phyloP scores from a whole-genome alignment of 2,888 invertebrate genomes.

The Pyrrhosoma nymphula region DNA sequence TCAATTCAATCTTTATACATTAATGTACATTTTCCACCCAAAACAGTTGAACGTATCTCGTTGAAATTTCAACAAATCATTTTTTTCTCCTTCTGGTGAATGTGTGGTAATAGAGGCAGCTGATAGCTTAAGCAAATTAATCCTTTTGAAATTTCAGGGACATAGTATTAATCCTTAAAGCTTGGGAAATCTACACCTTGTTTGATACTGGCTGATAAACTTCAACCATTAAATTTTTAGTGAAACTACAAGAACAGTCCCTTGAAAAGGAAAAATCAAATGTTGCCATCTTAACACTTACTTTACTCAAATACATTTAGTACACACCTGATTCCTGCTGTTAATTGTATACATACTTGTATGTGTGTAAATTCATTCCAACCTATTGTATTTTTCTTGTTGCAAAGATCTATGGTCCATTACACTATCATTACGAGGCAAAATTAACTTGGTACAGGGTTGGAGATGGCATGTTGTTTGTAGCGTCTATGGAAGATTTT shows the following conservation, averaged over 20 bases:
- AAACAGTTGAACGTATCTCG: slow-evolving; percentile 21
- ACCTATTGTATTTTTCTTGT: not conserved
- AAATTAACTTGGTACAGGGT: not conserved
- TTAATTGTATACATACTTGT: not conserved
- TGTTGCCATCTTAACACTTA: not conserved
- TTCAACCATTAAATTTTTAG: not conserved
- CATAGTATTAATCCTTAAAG: not conserved
- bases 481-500: not conserved
- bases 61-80: slow-evolving; percentile 24
- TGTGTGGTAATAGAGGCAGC: slow-evolving; percentile 65
- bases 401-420: not conserved
- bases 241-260: not conserved
- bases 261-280: slow-evolving; percentile 19
- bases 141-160: slow-evolving; percentile 26
- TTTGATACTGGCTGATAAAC: not conserved
- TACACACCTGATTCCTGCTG: not conserved
- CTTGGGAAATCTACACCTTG: not conserved
- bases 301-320: not conserved
- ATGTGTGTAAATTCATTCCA: not conserved
- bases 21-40: slow-evolving; percentile 47
- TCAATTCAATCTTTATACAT: not conserved
- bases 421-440: not conserved
- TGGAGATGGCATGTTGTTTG: not conserved
- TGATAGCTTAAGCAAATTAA: slow-evolving; percentile 40
- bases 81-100: slow-evolving; percentile 55